Evolutionary conservation across 2,797 vertebrate species (phyloP).

Genomic region (Sebastes aleutianus): DNA sequence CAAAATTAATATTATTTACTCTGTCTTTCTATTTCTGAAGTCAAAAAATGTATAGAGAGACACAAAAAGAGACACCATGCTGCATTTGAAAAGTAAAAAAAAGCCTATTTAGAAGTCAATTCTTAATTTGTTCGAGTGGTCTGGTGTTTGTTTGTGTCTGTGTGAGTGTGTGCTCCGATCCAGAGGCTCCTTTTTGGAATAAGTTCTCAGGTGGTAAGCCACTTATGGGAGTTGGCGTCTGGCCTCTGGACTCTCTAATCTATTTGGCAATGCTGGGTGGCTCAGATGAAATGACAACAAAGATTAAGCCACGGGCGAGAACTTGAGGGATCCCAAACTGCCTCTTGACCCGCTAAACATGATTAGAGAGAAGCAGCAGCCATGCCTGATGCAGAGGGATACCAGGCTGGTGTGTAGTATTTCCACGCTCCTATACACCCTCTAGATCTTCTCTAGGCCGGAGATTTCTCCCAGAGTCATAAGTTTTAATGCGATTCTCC

Average conservation of each 20-base stretch:
- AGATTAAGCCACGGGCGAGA: slow-evolving; percentile 62
- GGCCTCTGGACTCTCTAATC: slow-evolving; percentile 68
- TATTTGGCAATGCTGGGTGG: slow-evolving; percentile 63
- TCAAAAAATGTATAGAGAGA: background rate
- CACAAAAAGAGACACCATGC: background rate
- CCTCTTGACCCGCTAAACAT: slow-evolving; percentile 64
- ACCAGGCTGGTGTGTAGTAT: background rate
- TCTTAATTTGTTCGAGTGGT: background rate
- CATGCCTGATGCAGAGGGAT: slow-evolving; percentile 35
- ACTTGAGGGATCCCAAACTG: slow-evolving; percentile 55
- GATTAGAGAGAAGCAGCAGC: slow-evolving; percentile 58
- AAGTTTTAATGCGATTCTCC: slow-evolving; percentile 62
- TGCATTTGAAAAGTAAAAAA: background rate
- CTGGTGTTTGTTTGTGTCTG: slow-evolving; percentile 11
- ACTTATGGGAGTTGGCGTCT: slow-evolving; percentile 55
- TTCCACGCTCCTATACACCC: background rate
- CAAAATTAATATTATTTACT: background rate
- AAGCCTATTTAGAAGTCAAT: background rate
- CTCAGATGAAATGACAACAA: slow-evolving; percentile 74
- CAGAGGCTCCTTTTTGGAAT: slow-evolving; percentile 44
- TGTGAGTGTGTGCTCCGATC: slow-evolving; percentile 40
- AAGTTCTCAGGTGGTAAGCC: slow-evolving; percentile 73
- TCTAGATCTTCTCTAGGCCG: slow-evolving; percentile 1
- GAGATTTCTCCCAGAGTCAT: slow-evolving; percentile 38
- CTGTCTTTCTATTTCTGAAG: background rate